A percentile compares a stretch with the other conserved stretches of the same genome.
Conservation (phyloP, 1,140 invertebrate species). For the Rhopalosiphum maidis region DNA sequence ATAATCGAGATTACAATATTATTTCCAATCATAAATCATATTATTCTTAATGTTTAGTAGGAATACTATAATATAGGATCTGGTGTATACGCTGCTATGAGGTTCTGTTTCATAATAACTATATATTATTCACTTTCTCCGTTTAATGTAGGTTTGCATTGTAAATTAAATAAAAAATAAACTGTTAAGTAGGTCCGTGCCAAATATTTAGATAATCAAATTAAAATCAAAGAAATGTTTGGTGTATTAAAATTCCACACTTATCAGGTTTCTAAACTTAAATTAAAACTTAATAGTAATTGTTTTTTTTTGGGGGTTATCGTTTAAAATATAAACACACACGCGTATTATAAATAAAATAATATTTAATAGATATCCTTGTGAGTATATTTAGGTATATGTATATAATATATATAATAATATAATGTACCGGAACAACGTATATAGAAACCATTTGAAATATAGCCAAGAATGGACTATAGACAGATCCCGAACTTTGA, state of each 20-base stretch:
- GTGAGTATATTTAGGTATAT: neutral
- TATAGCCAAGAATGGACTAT: conserved; percentile 33
- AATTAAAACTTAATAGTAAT: neutral
- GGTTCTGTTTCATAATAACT: neutral
- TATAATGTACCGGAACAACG: neutral
- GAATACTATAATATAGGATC: neutral
- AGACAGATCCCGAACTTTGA: conserved; percentile 26
- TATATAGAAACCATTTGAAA: neutral
- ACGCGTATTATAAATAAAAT: neutral
- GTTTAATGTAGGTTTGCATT: neutral
- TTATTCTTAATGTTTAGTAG: neutral
- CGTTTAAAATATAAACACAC: neutral
- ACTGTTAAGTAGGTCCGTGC: neutral
- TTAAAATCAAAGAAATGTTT: neutral
- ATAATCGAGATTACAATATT: neutral
- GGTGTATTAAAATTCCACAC: neutral
- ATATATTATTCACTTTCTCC: neutral
- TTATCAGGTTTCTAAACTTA: conserved; percentile 6
- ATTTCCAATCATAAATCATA: neutral
- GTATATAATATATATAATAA: neutral
- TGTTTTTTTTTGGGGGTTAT: neutral
- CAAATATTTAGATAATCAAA: neutral
- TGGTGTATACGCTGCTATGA: neutral
- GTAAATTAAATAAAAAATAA: neutral
- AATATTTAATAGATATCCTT: neutral